Percentiles rank a stretch among this genome's conserved stretches.
These are phyloP conservation scores for Masticophis lateralis DNA, from an alignment of 2,797 vertebrate species.

Conservation along the genomic window DNA sequence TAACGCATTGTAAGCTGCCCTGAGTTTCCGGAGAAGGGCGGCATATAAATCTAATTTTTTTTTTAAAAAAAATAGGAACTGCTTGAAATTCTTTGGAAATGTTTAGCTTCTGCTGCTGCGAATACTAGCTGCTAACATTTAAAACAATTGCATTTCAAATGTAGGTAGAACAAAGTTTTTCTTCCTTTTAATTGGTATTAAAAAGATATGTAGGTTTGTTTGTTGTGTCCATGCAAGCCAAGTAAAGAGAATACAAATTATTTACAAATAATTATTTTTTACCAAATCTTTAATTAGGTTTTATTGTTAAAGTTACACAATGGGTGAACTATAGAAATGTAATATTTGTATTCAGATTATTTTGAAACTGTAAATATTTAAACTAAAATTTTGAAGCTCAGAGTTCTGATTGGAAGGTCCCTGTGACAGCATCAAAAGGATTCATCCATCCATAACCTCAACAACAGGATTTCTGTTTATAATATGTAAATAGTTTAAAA, in stretches of 20 bases:
- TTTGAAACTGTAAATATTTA: neutral
- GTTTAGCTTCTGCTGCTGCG: neutral
- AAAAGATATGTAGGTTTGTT: neutral
- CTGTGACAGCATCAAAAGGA: neutral
- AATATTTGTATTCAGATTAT: neutral
- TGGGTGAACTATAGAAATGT: conserved; percentile 5
- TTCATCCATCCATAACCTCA: neutral
- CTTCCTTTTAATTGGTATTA: neutral
- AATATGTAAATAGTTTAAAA: neutral
- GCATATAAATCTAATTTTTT: too few species aligned
- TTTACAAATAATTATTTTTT: neutral
- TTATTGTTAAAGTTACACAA: neutral
- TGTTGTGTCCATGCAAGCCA: neutral
- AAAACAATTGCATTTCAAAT: neutral
- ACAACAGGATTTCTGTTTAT: neutral
- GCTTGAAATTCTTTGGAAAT: neutral
- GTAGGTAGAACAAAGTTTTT: neutral
- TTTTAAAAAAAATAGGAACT: neutral
- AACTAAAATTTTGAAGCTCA: neutral
- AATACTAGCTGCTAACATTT: neutral
- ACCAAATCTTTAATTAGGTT: conserved; percentile 6
- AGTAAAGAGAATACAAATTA: neutral
- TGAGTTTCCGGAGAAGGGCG: too few species aligned
- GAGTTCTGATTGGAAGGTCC: neutral
- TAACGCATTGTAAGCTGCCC: too few species aligned